These are phyloP conservation scores for Anoplolepis gracilipes DNA, from an alignment of 1,140 invertebrate genomes.

Conservation along the genomic window DNA sequence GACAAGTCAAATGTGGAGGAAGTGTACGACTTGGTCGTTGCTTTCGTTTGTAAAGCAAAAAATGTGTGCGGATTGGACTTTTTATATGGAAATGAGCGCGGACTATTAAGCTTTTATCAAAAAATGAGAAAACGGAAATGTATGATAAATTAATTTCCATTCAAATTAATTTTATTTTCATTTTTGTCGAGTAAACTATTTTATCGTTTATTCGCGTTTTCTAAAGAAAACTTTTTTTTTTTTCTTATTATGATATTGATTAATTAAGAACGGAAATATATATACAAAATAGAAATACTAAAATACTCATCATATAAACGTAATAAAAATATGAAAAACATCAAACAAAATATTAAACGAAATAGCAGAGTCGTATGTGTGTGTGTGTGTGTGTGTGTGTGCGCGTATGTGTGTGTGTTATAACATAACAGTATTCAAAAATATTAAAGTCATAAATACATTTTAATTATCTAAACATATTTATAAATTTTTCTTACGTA, in stretches of 20 bases:
- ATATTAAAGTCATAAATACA: background rate
- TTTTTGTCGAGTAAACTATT: slow-evolving; percentile 16
- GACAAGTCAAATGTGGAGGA: slow-evolving; percentile 67
- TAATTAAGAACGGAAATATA: background rate
- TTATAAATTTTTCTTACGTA: background rate
- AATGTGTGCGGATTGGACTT: slow-evolving; percentile 20
- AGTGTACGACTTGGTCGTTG: slow-evolving; percentile 33
- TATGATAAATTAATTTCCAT: slow-evolving; percentile 17
- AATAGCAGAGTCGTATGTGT: background rate
- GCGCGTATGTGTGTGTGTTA: background rate
- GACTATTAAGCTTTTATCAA: slow-evolving; percentile 10
- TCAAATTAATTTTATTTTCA: background rate
- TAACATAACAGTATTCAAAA: slow-evolving; percentile 8
- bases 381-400: too few relatives aligned
- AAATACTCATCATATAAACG: background rate
- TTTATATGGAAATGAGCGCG: background rate
- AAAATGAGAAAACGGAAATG: slow-evolving; percentile 11
- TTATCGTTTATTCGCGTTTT: slow-evolving; percentile 24
- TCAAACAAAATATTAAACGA: slow-evolving; percentile 28
- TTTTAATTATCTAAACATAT: background rate
- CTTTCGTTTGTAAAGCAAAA: slow-evolving; percentile 39
- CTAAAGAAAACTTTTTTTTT: background rate
- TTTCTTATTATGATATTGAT: background rate
- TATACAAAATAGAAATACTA: too few relatives aligned
- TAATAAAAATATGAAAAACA: slow-evolving; percentile 16